These are phyloP conservation scores for Rhodinocichla rosea DNA, from an alignment of 2,113 vertebrate genomes.

Conservation along the genomic window DNA sequence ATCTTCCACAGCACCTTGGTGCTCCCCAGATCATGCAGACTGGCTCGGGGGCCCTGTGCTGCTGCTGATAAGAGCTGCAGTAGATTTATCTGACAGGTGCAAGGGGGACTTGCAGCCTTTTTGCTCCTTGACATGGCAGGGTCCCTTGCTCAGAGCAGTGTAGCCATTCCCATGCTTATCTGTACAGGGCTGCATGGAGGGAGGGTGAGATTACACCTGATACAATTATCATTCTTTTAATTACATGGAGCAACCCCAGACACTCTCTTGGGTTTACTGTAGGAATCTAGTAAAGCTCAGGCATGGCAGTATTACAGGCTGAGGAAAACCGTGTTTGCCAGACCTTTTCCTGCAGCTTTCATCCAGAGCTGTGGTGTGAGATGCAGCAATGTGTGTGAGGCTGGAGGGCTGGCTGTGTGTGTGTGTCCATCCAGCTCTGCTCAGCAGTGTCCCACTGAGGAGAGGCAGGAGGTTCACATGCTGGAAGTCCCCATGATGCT, in stretches of 20 bases:
- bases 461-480: accelerated
- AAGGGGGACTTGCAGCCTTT: neutral
- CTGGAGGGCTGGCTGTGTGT: accelerated
- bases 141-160: accelerated
- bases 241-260: neutral
- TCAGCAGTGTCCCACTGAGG: neutral
- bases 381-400: accelerated
- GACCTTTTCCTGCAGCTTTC: neutral
- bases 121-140: neutral
- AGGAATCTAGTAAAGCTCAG: neutral
- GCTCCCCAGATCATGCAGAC: neutral
- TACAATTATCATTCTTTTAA: neutral
- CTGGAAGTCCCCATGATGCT: accelerated
- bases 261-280: neutral
- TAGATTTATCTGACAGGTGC: neutral
- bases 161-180: neutral
- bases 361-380: accelerated
- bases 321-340: neutral
- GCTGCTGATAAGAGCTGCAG: neutral
- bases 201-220: neutral
- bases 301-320: neutral
- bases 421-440: accelerated
- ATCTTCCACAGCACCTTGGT: accelerated
- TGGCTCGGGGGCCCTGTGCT: neutral
- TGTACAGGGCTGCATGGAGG: neutral